Percentiles rank a stretch among this genome's conserved stretches.
phyloP scores from a whole-genome alignment of 2,113 vertebrate species.

The Cheilinus undulatus region DNA sequence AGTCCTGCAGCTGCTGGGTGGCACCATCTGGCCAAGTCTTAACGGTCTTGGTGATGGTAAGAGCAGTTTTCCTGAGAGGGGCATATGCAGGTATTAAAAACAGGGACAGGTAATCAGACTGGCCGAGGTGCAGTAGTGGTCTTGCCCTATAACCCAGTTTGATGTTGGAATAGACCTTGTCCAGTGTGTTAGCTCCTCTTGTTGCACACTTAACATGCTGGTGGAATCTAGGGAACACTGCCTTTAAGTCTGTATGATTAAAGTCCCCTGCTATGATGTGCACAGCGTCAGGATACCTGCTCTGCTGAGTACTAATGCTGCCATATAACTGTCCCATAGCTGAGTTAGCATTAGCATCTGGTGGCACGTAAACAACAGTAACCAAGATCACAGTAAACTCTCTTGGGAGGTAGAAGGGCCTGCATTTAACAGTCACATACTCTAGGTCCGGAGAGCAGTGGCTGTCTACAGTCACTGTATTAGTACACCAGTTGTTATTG shows the following conservation, averaged over 20 bases:
- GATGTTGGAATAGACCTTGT: not conserved
- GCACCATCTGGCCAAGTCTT: too few species aligned
- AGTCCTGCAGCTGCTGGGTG: too few species aligned
- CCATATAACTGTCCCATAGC: not conserved
- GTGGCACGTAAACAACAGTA: too few species aligned
- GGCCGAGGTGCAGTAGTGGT: too few species aligned
- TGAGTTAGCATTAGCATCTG: not conserved
- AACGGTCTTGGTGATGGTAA: too few species aligned
- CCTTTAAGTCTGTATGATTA: too few species aligned
- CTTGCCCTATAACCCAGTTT: too few species aligned
- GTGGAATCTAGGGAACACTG: not conserved
- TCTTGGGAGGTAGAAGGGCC: not conserved
- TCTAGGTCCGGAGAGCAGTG: conserved; percentile 3
- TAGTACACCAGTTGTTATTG: not conserved
- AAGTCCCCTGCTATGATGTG: not conserved
- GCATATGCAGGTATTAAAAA: too few species aligned
- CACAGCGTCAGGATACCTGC: not conserved
- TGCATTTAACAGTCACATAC: conserved; percentile 4
- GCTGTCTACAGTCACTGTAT: not conserved
- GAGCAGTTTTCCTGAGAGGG: too few species aligned
- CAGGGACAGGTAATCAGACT: too few species aligned
- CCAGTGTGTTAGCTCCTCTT: not conserved
- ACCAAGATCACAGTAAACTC: not conserved
- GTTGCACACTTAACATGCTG: not conserved
- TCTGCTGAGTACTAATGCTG: not conserved